Base-by-base conservation (phyloP, 2,797 vertebrate species). In the Myotis vivesi region DNA sequence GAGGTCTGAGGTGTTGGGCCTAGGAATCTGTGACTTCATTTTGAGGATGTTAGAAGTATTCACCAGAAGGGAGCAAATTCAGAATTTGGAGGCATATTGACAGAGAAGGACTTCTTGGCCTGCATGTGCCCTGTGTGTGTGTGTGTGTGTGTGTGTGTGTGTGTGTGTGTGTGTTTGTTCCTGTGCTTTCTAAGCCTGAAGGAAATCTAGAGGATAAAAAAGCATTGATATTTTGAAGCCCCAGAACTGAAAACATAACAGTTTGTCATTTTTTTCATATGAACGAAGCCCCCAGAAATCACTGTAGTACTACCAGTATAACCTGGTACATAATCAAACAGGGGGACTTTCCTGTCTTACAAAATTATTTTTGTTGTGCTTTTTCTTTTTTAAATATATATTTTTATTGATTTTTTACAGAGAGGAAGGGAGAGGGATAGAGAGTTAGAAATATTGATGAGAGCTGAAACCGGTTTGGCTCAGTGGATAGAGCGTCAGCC, bases 201-300 rank as follows among this genome's bases (percentile, higher is more conserved):
- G 11, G 66, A 79, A 76, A 82, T 89, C 7, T 86, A 90, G 36
- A 93, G 62, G 6, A 75, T 95, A 12, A 53, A 64, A 91, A 91
- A 87, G 36, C 41, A 72, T 23, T 82, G 30, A 19, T 77, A 77
- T 85, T 86, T 95, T 94, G 33, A 95, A 72, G 83, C 69, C 23
- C 13, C 9, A 88, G 72, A 81, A 95, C 53, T 87, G 23, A 89
- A 96, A 96, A 82, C 64, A 36, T 82, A 85, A 90, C 3, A 62
- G 13, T 81, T 91, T 62, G 25, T 73, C 6, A 11, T 82, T 89
- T 88, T 71, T 89, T 49, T 33, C 44, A 38, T 68, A 64, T 80
- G 38, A 91, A 84, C n/a, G 23, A 30, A 59, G 20, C 17, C 8
- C 2, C 36, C 20, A 76, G 17, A 55, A 89, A 84, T 87, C 28